phyloP scores from a whole-genome alignment of 2,888 invertebrate species.

The Glomeris marginata region DNA sequence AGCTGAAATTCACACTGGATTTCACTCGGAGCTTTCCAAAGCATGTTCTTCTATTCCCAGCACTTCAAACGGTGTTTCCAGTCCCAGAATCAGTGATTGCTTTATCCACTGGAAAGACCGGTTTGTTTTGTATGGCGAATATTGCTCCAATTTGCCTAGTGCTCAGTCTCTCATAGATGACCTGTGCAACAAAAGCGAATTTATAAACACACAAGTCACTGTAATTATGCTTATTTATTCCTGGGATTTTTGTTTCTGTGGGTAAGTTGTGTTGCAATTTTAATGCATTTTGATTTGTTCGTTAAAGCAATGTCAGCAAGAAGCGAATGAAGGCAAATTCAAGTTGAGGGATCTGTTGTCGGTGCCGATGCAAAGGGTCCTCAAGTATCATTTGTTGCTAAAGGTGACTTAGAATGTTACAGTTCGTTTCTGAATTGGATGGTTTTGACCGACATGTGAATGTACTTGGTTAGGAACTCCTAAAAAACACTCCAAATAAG shows the following conservation, averaged over 20 bases:
- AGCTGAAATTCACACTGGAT: slow-evolving; percentile 67
- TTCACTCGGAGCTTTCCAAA: slow-evolving; percentile 62
- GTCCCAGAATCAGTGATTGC: slow-evolving; percentile 51
- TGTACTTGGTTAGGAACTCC: slow-evolving; percentile 28
- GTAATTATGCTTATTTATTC: slow-evolving; percentile 34
- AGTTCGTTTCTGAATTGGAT: background rate
- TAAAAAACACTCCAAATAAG: slow-evolving; percentile 37
- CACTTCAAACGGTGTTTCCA: slow-evolving; percentile 23
- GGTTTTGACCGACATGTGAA: no score
- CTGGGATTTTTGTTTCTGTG: slow-evolving; percentile 2
- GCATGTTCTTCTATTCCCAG: slow-evolving; percentile 38
- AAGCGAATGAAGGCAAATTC: slow-evolving; percentile 87
- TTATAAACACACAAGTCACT: slow-evolving; percentile 48
- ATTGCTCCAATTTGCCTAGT: slow-evolving; percentile 80
- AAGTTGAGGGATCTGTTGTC: slow-evolving; percentile 88
- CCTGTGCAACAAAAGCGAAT: slow-evolving; percentile 48
- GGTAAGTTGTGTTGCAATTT: slow-evolving; percentile 13
- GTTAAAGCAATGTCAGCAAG: slow-evolving; percentile 72
- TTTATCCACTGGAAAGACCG: slow-evolving; percentile 82
- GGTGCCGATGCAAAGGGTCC: slow-evolving; percentile 95
- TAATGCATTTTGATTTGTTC: slow-evolving; percentile 14
- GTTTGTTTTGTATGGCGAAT: slow-evolving; percentile 86
- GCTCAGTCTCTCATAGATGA: slow-evolving; percentile 78
- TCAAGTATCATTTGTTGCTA: slow-evolving; percentile 89
- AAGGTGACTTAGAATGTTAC: slow-evolving; percentile 38